Percentiles rank a stretch among this genome's conserved stretches.
These are phyloP conservation scores for Australoheros scitulus DNA, from an alignment of 2,113 vertebrate genomes.

Conservation along the genomic window DNA sequence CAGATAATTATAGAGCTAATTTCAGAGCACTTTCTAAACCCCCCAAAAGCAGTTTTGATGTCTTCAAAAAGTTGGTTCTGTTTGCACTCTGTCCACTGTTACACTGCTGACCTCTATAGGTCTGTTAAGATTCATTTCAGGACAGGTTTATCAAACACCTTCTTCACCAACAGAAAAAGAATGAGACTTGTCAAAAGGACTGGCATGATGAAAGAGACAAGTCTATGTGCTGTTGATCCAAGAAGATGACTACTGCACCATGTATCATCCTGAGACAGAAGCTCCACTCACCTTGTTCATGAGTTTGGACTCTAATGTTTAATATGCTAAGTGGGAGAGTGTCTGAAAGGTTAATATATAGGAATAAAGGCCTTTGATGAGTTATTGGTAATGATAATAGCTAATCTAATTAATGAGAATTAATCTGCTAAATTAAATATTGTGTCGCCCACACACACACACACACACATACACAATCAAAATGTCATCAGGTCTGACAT, in stretches of 20 bases:
- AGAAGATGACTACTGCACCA: conserved; percentile 68
- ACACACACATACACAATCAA: background rate
- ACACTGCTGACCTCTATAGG: conserved; percentile 47
- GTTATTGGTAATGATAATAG: conserved; percentile 86
- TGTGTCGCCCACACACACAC: conserved; percentile 51
- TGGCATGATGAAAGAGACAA: conserved; percentile 64
- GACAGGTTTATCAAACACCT: conserved; percentile 68
- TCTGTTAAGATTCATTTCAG: conserved; percentile 64
- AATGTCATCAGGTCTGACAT: conserved; percentile 37
- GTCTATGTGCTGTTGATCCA: conserved; percentile 62
- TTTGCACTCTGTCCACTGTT: conserved; percentile 45
- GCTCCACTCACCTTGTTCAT: conserved; percentile 63
- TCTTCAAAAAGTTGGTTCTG: conserved; percentile 34
- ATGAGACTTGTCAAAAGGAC: conserved; percentile 72
- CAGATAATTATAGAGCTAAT: conserved; percentile 28
- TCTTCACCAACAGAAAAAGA: conserved; percentile 68
- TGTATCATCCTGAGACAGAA: conserved; percentile 75
- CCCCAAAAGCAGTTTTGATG: conserved; percentile 31
- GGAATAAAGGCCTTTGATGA: conserved; percentile 83
- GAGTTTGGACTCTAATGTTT: conserved; percentile 70
- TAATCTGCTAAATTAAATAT: conserved; percentile 95
- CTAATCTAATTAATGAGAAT: conserved; percentile 90
- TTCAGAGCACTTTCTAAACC: conserved; percentile 54
- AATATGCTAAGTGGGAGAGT: conserved; percentile 79
- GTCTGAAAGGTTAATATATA: conserved; percentile 86